Percentiles rank a stretch among this genome's conserved stretches.
Evolutionary conservation across 2,797 vertebrate species (phyloP).

Genomic region (Brachymystax lenok): DNA sequence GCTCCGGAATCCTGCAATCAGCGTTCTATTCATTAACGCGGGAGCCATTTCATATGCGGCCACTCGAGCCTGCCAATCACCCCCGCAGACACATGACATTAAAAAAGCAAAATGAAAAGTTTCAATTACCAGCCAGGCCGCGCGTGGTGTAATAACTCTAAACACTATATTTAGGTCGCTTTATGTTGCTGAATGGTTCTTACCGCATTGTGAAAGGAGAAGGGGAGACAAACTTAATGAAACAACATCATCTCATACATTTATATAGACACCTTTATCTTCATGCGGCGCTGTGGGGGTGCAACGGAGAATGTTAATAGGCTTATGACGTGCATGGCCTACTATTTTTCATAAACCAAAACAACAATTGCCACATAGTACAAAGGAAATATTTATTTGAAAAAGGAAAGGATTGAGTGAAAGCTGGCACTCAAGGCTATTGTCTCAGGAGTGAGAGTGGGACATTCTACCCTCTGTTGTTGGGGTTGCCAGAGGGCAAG

Average conservation of each 20-base stretch:
- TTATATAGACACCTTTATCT: conserved; percentile 69
- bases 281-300: conserved; percentile 22
- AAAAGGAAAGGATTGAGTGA: conserved; percentile 27
- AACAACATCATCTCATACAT: conserved; percentile 76
- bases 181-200: conserved; percentile 78
- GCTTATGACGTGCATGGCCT: not conserved
- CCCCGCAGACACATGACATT: conserved; percentile 76
- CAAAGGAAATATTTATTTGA: conserved; percentile 36
- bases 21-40: conserved; percentile 99
- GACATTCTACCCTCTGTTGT: conserved; percentile 27
- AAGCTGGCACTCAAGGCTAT: conserved; percentile 9
- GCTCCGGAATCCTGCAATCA: conserved; percentile 99
- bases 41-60: conserved; percentile 97
- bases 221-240: conserved; percentile 68
- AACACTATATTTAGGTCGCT: conserved; percentile 79
- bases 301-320: not conserved
- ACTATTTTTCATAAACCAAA: not conserved
- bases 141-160: conserved; percentile 77
- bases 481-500: conserved; percentile 14
- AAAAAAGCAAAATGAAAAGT: conserved; percentile 78
- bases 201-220: conserved; percentile 70
- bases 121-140: conserved; percentile 81
- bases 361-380: conserved; percentile 53
- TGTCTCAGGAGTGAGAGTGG: conserved; percentile 22
- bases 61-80: conserved; percentile 99